Evolutionary conservation across 2,113 vertebrate genomes (phyloP), one percentile per base, ranked within the genome.

Genomic region (Elaphurus davidianus): DNA sequence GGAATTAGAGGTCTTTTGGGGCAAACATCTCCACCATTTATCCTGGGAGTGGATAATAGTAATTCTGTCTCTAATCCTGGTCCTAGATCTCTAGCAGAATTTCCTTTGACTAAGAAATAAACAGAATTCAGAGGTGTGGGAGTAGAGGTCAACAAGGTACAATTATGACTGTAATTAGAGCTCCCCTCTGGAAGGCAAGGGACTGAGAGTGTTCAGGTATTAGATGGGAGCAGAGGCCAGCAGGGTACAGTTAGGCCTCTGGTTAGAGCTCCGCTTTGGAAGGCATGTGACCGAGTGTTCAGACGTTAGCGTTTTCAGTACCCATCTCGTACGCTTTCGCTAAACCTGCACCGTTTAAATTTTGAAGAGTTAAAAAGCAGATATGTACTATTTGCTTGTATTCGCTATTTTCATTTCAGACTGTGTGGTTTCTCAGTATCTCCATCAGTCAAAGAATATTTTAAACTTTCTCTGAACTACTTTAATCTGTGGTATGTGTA

Each of bases 401-500:
- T 88, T 64, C 25, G 78, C 7, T 94, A 79, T 98, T 36, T 74
- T 97, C 2, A 0, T 50, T 52, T 97, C 59, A 71, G 28, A 25
- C 17, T 62, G 11, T 64, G 19, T 36, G 17, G 25, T 0, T 4
- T 94, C 97, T 97, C n/a, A 57, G 7, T 96, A 47, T 92, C 96
- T 98, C 71, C 17, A 88, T 45, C 43, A 17, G 45, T 96, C 84
- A 52, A 0, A 16, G 47, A 60, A 85, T 12, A 0, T 82, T 93
- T 64, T 86, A 50, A 92, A 98, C n/a, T 90, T 85, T 96, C 94
- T 93, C 92, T 94, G 30, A 83, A 85, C 85, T 85, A 84, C 33
- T 71, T 96, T 27, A 27, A 3, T 91, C 67, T 82, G 43, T 74
- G 19, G 43, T 78, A 5, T 50, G 6, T 25, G 16, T 30, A 3